Conservation (phyloP, 2,113 vertebrate species). For the Nansenia antarctica region DNA sequence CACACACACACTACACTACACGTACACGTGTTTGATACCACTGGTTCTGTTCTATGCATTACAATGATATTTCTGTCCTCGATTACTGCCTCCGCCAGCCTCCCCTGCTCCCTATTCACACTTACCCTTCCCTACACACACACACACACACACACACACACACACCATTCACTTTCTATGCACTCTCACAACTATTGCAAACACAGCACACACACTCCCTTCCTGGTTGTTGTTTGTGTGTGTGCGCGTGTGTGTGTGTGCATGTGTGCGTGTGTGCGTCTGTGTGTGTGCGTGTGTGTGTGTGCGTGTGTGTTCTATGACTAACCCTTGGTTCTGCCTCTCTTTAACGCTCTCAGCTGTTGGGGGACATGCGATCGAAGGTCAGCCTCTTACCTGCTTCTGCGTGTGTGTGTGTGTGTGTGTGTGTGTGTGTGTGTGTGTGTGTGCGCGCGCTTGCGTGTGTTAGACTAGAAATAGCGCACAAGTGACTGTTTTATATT, state of each 20-base stretch:
- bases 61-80: too few species aligned
- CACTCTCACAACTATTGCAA: background rate
- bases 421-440: conserved; percentile 36
- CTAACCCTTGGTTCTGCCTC: conserved; percentile 69
- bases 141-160: background rate
- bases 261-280: conserved; percentile 9
- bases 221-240: too few species aligned
- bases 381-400: conserved; percentile 78
- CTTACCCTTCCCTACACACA: too few species aligned
- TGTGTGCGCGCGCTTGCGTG: background rate
- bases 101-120: too few species aligned
- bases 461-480: background rate
- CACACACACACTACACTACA: background rate
- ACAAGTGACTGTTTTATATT: too few species aligned
- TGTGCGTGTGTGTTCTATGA: conserved; percentile 42
- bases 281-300: too few species aligned
- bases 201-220: background rate
- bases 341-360: conserved; percentile 95
- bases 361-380: conserved; percentile 98
- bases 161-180: background rate
- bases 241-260: background rate
- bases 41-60: too few species aligned
- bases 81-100: too few species aligned
- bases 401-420: conserved; percentile 35
- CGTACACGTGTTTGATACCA: too few species aligned